Evolutionary conservation across 2,113 vertebrate genomes (phyloP), one percentile per base, ranked within the genome.

Genomic region (Petrocephalus microphthalmus): DNA sequence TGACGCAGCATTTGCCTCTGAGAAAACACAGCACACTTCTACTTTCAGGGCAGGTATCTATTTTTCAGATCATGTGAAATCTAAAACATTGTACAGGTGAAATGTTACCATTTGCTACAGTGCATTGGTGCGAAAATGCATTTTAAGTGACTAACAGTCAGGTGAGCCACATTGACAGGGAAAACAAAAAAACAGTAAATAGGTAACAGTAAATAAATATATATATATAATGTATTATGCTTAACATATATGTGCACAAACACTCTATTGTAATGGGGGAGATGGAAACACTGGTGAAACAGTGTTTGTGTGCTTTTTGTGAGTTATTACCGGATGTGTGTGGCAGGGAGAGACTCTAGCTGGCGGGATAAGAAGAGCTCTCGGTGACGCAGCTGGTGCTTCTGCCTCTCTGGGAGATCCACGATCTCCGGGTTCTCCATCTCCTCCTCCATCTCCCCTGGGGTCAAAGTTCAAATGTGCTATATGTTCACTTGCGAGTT

Each of bases 1-100:
- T 99, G 92, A 99, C 98, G 0, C 98, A 99, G 95, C 98, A 99
- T 93, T 99, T 99, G 88, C 98, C 98, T 94, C 98, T 99, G 92
- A 87, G 91, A 89, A 85, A 22, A 83, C 29, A 67, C 71, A 3
- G 37, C 53, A 67, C 19, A 42, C 10, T 20, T 33, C 3, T 56
- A 33, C 6, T 29, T 83, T 88, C 2, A 52, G 37, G 42, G 45
- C 10, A 85, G 81, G 22, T 10, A 22, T 47, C 45, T 47, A 11
- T 7, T 22, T 22, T 22, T 49, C 45, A 83, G 42, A 20, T 47
- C 22, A 45, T 20, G 45, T 2, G 22, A 45, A 83, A 83, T 47
- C 22, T 22, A 83, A 42, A 15, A 42, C 13, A 17, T 54, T 33
- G 53, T 29, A 33, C 10, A 19, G 71, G 37, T 42, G 5, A 78